Conservation (phyloP, 1,140 invertebrate species). For the Heliconius hermathena region DNA sequence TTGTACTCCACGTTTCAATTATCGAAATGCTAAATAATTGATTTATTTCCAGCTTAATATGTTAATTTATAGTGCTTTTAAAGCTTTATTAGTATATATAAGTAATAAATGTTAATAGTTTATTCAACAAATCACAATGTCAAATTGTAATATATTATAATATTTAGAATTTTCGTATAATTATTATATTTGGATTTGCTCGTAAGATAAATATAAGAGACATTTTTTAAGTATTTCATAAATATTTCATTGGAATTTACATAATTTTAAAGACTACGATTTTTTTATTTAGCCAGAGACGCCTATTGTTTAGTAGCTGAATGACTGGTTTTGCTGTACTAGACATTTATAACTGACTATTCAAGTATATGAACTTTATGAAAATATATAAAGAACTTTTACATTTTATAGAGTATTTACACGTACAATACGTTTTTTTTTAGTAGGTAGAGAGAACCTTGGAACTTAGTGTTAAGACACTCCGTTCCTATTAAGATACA, state of each 20-base stretch:
- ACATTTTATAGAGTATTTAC: too few relatives aligned
- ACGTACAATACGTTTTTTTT: background rate
- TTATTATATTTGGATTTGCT: background rate
- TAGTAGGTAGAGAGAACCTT: background rate
- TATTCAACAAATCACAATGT: background rate
- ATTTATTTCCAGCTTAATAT: constrained; percentile 16
- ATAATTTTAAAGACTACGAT: too few relatives aligned
- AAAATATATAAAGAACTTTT: too few relatives aligned
- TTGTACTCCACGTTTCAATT: constrained; percentile 28
- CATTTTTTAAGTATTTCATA: too few relatives aligned
- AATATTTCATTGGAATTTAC: too few relatives aligned
- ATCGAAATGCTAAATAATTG: constrained; percentile 24
- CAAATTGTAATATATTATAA: constrained; percentile 11
- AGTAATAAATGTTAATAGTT: background rate
- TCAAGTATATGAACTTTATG: too few relatives aligned
- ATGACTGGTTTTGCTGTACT: too few relatives aligned
- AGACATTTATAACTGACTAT: too few relatives aligned
- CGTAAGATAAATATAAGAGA: too few relatives aligned
- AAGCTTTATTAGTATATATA: background rate
- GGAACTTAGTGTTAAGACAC: background rate
- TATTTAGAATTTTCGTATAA: background rate
- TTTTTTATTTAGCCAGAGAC: too few relatives aligned
- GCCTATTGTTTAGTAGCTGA: too few relatives aligned
- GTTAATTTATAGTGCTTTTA: constrained; percentile 24
- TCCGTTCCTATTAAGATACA: background rate